Evolutionary conservation across 2,113 vertebrate genomes (phyloP), one percentile per base, ranked within the genome.

Genomic region (Aix galericulata): DNA sequence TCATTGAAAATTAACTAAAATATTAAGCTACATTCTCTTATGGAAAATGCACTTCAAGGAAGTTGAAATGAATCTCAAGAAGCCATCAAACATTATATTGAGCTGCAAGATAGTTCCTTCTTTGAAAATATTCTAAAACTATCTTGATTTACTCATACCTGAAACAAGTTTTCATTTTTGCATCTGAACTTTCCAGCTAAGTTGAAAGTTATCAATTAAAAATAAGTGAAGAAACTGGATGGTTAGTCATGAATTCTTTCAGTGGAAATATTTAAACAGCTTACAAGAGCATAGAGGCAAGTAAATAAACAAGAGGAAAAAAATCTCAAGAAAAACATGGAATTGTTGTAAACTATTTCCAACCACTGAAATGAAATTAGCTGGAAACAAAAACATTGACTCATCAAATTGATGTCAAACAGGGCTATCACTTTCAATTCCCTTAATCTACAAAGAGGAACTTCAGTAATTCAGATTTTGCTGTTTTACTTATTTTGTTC

Each of bases 391-490:
- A 89, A 75, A 23, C 69, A 94, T 10, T 73, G 79, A 78, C 59
- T 88, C 60, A 86, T 86, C 84, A 93, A 93, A 93, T 46, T 77
- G 67, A 94, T 91, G 69, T 92, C 89, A 93, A 89, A 52, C 75
- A 93, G 84, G 68, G 52, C 78, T 42, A 94, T 95, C 94, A 77
- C 23, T 88, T 93, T 82, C 89, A 94, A 95, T 89, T 93, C 87
- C 29, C 64, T 80, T 94, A 95, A 97, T 89, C 25, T 69, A 88
- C 53, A 74, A 83, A 74, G 93, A 97, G 50, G 93, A 95, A 89
- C 36, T 82, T 94, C 96, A 89, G 86, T 76, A 85, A 85, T 71
- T 85, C 87, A 77, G 38, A 92, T 46, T 26, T 58, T 91, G 31
- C 50, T 63, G 36, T 85, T 92, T 76, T 71, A 81, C 55, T 62